These are phyloP conservation scores for Heliconius ismenius DNA, from an alignment of 2,888 invertebrate species.

Conservation along the genomic window DNA sequence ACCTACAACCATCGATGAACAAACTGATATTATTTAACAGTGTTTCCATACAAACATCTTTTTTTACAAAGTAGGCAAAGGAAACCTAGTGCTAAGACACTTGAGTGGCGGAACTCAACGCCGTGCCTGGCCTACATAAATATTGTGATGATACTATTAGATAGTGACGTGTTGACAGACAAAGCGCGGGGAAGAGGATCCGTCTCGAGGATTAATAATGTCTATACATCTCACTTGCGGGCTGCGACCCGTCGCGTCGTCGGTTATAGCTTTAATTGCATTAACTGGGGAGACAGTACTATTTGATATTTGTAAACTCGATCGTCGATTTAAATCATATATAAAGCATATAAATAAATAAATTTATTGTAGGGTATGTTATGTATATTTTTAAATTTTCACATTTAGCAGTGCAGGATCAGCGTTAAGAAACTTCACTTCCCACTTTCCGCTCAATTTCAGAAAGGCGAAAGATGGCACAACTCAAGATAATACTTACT, in stretches of 20 bases:
- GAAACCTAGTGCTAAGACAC: not conserved
- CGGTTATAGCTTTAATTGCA: constrained; percentile 37
- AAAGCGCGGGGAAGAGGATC: constrained; percentile 34
- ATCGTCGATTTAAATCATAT: not conserved
- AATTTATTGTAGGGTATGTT: too few relatives aligned
- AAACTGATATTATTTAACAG: too few relatives aligned
- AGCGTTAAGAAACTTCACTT: not conserved
- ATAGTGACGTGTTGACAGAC: constrained; percentile 25
- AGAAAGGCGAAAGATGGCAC: too few relatives aligned
- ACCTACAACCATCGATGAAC: too few relatives aligned
- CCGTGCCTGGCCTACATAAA: not conserved
- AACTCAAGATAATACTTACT: too few relatives aligned
- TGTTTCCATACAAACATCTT: not conserved
- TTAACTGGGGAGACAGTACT: constrained; percentile 23
- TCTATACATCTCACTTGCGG: constrained; percentile 42
- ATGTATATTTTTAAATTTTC: too few relatives aligned
- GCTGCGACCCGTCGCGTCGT: constrained; percentile 22
- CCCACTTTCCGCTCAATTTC: too few relatives aligned
- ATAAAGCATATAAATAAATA: too few relatives aligned
- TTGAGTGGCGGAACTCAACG: not conserved
- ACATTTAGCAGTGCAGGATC: too few relatives aligned
- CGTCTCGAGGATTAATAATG: constrained; percentile 41
- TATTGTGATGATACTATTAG: not conserved
- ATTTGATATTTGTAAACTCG: not conserved
- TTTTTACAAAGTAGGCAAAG: not conserved